phyloP scores from a whole-genome alignment of 2,113 vertebrate species.

The Ia io region DNA sequence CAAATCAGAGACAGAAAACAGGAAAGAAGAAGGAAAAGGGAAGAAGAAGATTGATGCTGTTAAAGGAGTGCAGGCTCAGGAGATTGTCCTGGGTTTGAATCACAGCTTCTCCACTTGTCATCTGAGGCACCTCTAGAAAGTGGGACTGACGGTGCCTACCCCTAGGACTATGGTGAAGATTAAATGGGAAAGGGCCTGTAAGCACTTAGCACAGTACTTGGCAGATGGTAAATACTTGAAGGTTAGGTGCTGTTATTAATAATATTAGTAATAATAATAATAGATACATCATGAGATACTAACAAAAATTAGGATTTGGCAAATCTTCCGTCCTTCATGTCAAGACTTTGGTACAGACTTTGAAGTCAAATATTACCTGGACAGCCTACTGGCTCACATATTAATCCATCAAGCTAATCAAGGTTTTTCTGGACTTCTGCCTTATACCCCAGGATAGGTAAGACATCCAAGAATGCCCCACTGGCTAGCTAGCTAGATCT shows the following conservation, averaged over 20 bases:
- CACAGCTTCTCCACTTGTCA: neutral
- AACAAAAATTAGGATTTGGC: slow-evolving; percentile 19
- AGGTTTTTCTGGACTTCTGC: slow-evolving; percentile 44
- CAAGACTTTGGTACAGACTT: neutral
- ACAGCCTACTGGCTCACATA: slow-evolving; percentile 10
- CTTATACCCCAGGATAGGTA: slow-evolving; percentile 22
- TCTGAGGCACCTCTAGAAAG: neutral
- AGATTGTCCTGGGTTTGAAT: neutral
- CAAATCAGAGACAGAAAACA: neutral
- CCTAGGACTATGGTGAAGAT: neutral
- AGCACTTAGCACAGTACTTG: neutral
- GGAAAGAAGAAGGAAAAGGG: neutral
- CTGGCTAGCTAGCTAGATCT: slow-evolving; percentile 11
- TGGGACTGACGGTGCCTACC: neutral
- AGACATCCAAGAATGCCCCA: slow-evolving; percentile 35
- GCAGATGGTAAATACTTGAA: neutral
- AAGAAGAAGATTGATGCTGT: neutral
- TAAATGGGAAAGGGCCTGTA: neutral
- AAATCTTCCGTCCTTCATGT: neutral
- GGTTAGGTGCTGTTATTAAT: neutral
- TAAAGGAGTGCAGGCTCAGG: neutral
- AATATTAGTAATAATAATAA: neutral
- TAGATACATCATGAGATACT: neutral
- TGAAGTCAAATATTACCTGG: slow-evolving; percentile 3
- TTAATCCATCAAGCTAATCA: neutral